Conservation (phyloP, 2,888 invertebrate species). For the Sycophila texana region DNA sequence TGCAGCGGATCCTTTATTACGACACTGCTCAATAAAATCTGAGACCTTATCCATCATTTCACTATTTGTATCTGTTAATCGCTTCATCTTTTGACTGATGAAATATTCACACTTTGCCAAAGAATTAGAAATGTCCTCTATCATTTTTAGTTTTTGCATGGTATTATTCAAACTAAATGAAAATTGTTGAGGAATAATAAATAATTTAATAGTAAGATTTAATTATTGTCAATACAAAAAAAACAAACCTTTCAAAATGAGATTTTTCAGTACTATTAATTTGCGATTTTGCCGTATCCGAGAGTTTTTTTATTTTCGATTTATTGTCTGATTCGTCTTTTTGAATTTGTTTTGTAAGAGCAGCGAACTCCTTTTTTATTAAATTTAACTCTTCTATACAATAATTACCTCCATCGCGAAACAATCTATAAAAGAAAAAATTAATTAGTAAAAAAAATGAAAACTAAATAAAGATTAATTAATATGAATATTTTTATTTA, state of each 20-base stretch:
- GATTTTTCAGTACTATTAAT: slow-evolving; percentile 45
- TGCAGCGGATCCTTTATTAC: neutral
- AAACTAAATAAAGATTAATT: neutral
- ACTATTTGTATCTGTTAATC: slow-evolving; percentile 6
- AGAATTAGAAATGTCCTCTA: slow-evolving; percentile 52
- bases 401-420: slow-evolving; percentile 60
- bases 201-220: neutral
- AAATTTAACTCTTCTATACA: slow-evolving; percentile 56
- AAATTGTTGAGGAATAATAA: neutral
- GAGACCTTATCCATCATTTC: neutral
- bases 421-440: slow-evolving; percentile 48
- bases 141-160: slow-evolving; percentile 54
- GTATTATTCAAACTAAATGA: slow-evolving; percentile 49
- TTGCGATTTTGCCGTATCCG: slow-evolving; percentile 15
- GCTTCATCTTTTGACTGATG: slow-evolving; percentile 43
- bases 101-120: slow-evolving; percentile 56
- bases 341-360: slow-evolving; percentile 52
- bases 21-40: slow-evolving; percentile 35
- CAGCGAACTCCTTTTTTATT: slow-evolving; percentile 49
- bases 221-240: neutral
- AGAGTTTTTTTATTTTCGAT: slow-evolving; percentile 51
- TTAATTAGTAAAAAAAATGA: neutral
- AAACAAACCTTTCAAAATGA: slow-evolving; percentile 33
- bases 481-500: slow-evolving; percentile 36
- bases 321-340: slow-evolving; percentile 50